A percentile compares a stretch with the other conserved stretches of the same genome.
Conservation (phyloP, 1,140 invertebrate genomes). For the Ceratoteleas bidentatus region DNA sequence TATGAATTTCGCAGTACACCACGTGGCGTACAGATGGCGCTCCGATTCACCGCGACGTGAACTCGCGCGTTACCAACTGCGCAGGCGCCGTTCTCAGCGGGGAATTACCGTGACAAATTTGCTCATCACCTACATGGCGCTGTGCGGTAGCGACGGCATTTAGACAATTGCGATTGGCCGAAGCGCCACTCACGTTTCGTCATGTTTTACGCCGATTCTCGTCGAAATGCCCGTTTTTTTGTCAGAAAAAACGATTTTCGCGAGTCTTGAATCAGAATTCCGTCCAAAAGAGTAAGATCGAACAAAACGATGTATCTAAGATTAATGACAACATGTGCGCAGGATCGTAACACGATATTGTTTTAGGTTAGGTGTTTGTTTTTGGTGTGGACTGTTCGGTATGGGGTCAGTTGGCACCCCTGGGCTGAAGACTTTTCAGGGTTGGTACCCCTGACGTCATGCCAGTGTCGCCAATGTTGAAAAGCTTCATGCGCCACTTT, state of each 20-base stretch:
- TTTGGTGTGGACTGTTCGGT: neutral
- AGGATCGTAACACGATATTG: conserved; percentile 39
- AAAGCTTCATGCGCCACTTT: neutral
- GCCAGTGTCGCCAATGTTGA: neutral
- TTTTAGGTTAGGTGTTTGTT: conserved; percentile 20
- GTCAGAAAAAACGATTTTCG: neutral
- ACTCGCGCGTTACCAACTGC: too few relatives aligned
- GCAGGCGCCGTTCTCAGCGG: too few relatives aligned
- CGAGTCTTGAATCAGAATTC: conserved; percentile 50
- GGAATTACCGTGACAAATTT: conserved; percentile 3
- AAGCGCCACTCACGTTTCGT: neutral
- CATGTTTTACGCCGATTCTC: too few relatives aligned
- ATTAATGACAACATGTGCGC: conserved; percentile 25
- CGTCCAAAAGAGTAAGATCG: conserved; percentile 62
- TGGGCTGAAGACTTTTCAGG: neutral
- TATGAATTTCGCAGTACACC: conserved; percentile 45
- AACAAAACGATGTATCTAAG: conserved; percentile 15
- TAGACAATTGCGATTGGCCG: conserved; percentile 25
- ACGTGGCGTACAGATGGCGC: neutral
- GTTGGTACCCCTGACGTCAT: neutral
- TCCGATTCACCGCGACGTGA: conserved; percentile 2
- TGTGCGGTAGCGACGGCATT: conserved; percentile 21
- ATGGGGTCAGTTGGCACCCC: neutral
- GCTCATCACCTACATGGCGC: conserved; percentile 36
- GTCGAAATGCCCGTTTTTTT: neutral